A percentile compares a stretch with the other conserved stretches of the same genome.
These are phyloP conservation scores for Anguilla marmorata DNA, from an alignment of 2,797 vertebrate genomes.

Conservation along the genomic window DNA sequence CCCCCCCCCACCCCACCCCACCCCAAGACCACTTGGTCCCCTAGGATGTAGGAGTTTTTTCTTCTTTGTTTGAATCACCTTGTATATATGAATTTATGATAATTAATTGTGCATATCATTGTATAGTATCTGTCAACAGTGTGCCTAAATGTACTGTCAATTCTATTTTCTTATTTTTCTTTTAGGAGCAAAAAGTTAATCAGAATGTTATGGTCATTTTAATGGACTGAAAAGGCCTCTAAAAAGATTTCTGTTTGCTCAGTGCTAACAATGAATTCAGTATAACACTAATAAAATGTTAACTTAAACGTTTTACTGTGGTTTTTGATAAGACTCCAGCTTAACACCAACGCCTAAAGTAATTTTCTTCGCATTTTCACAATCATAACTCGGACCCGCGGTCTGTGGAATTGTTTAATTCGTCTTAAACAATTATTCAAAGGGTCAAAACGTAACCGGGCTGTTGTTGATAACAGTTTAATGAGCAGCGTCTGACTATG, in stretches of 20 bases:
- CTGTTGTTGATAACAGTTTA: constrained; percentile 12
- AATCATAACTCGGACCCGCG: background rate
- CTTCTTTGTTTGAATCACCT: constrained; percentile 19
- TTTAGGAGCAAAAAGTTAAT: constrained; percentile 76
- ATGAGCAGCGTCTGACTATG: constrained; percentile 17
- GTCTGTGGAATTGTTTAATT: background rate
- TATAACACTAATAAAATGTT: constrained; percentile 83
- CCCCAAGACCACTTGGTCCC: background rate
- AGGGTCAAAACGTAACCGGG: background rate
- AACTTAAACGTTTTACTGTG: constrained; percentile 64
- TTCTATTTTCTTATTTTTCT: constrained; percentile 87
- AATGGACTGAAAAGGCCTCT: constrained; percentile 70
- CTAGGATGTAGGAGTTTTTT: constrained; percentile 52
- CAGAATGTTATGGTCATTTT: constrained; percentile 84
- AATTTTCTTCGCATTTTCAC: background rate
- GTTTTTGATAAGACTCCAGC: constrained; percentile 20
- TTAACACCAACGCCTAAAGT: background rate
- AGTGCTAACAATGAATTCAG: constrained; percentile 65
- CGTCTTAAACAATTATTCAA: background rate
- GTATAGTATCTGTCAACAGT: constrained; percentile 95
- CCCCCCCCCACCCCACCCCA: background rate
- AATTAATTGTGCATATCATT: constrained; percentile 61
- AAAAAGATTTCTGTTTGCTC: constrained; percentile 64
- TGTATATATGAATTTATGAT: constrained; percentile 26
- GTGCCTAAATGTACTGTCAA: constrained; percentile 94